phyloP scores from a whole-genome alignment of 2,797 vertebrate genomes.

The Gallinago solitaria region DNA sequence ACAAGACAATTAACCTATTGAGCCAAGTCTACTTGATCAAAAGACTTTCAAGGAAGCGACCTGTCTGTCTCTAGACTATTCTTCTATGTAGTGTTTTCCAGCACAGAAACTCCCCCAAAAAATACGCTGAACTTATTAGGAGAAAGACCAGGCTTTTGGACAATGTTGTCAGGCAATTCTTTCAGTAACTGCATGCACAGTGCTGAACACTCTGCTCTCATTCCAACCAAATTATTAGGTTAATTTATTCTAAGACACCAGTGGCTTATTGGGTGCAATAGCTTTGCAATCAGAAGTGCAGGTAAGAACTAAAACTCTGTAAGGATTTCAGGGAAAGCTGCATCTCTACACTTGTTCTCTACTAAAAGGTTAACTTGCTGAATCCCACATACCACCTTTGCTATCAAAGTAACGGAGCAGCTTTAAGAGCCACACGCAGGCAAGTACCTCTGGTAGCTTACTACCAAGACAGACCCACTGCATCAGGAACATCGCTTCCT shows the following conservation, averaged over 20 bases:
- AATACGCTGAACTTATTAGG: not conserved
- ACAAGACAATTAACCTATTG: not conserved
- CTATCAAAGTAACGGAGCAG: not conserved
- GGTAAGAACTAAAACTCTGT: not conserved
- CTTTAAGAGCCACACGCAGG: slow-evolving; percentile 42
- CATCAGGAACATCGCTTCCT: slow-evolving; percentile 54
- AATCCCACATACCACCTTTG: not conserved
- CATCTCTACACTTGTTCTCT: not conserved
- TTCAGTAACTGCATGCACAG: not conserved
- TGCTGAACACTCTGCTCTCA: not conserved
- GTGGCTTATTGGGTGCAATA: not conserved
- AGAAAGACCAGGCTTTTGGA: not conserved
- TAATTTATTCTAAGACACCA: not conserved
- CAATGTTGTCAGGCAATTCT: not conserved
- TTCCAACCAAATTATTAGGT: not conserved
- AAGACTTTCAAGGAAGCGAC: not conserved
- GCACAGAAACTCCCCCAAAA: not conserved
- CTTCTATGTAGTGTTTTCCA: not conserved
- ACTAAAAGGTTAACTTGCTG: not conserved
- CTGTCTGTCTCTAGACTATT: not conserved
- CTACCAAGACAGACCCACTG: slow-evolving; percentile 9
- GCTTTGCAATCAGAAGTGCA: accelerated
- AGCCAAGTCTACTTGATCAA: not conserved
- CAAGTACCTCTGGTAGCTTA: not conserved
- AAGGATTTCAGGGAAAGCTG: not conserved